Base-by-base conservation (phyloP, 2,797 vertebrate genomes). In the Xiphorhynchus erythropygius region DNA sequence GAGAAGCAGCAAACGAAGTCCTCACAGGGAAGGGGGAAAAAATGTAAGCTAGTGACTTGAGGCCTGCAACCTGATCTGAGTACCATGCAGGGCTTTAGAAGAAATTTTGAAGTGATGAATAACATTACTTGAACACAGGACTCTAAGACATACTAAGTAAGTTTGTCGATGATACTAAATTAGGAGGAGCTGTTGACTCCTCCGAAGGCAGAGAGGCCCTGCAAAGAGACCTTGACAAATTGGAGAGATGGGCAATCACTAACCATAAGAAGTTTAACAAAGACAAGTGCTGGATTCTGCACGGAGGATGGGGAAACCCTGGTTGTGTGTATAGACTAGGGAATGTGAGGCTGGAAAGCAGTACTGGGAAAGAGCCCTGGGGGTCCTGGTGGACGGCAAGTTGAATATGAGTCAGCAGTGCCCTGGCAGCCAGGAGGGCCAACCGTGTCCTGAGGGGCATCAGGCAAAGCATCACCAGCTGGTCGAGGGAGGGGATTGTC, bases 371-470 rank as follows among this genome's bases (percentile, higher is more conserved):
- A 23, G 27, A 7, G 22, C 13, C 12, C 35, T 37, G 35, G 14
- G 7, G 11, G 1, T 14, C 33, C 32, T 35, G 49, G 35, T 49
- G 1, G 0, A 0, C 21, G 39, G 4, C 25, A 55, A 47, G 33
- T 2, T 41, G 33, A 30, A 33, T 4, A 5, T 4, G 52, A 30
- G 30, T 0, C 30, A 77, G 33, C 19, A 53, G 64, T 33, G 55
- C 19, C 33, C 83, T 69, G 73, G 64, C 33, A 85, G 73, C 55
- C 63, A 68, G 55, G 28, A 68, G 46, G 5, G 55, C 2, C 71
- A 39, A 0, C 0, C 1, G 0, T 67, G 82, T 37, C 14, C 46
- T 52, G 18, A 18, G 11, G 18, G 0, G 2, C 39, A 76, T 16
- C 28, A n/a, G 53, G 46, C 7, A 16, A 39, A 67, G 60, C 52